Evolutionary conservation across 2,113 vertebrate species (phyloP).

Genomic region (Takifugu bimaculatus): DNA sequence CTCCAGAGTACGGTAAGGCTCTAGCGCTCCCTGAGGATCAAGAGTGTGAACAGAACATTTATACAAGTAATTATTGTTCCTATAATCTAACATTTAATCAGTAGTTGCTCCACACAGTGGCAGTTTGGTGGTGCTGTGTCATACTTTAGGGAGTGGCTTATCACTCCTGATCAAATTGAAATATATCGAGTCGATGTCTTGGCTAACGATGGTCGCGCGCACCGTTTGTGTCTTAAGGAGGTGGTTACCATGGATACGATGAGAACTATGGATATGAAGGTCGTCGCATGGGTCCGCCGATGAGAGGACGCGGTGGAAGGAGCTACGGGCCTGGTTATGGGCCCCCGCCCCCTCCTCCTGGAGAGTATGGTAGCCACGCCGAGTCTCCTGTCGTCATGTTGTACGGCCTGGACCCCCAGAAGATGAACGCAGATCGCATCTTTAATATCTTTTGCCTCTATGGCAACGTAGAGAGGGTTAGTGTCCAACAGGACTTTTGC

Average conservation of each 20-base stretch:
- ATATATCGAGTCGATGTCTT: not conserved
- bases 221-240: constrained; percentile 65
- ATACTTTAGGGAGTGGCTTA: not conserved
- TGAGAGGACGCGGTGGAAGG: constrained; percentile 78
- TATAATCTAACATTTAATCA: no score
- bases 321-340: constrained; percentile 79
- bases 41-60: not conserved
- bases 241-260: constrained; percentile 86
- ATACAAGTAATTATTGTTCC: no score
- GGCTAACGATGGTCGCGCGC: not conserved
- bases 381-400: constrained; percentile 91
- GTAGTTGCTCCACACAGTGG: constrained; percentile 32
- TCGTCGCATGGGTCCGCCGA: constrained; percentile 86
- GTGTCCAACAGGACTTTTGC: constrained; percentile 3
- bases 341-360: constrained; percentile 82
- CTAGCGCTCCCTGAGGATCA: not conserved
- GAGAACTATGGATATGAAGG: constrained; percentile 89
- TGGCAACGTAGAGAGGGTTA: constrained; percentile 91
- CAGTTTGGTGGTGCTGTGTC: constrained; percentile 30
- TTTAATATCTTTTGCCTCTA: constrained; percentile 95
- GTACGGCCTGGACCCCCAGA: constrained; percentile 85
- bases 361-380: constrained; percentile 84
- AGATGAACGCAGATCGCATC: constrained; percentile 90
- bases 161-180: no score
- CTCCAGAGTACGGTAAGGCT: constrained; percentile 83